phyloP scores from a whole-genome alignment of 1,140 invertebrate species.

The Pseudomyrmex pallidus region DNA sequence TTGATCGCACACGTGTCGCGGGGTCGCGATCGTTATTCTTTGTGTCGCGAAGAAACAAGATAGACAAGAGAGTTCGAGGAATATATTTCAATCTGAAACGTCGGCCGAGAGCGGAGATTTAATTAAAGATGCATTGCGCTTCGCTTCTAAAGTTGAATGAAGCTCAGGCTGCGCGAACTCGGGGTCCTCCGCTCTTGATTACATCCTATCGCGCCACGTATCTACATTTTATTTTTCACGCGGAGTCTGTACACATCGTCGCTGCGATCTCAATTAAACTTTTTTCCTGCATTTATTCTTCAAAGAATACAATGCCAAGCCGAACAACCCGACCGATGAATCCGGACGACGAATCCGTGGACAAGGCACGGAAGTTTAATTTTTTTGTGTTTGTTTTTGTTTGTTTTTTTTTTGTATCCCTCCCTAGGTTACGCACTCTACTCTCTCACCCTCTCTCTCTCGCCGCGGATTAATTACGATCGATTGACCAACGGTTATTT shows the following conservation, averaged over 20 bases:
- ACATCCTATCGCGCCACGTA: slow-evolving; percentile 51
- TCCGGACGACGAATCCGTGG: slow-evolving; percentile 11
- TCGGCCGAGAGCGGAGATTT: slow-evolving; percentile 73
- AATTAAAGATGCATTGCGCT: slow-evolving; percentile 81
- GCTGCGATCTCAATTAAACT: slow-evolving; percentile 59
- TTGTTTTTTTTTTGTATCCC: neutral
- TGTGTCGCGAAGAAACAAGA: neutral
- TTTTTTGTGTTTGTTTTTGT: slow-evolving; percentile 1
- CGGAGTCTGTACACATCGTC: neutral
- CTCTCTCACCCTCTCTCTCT: neutral
- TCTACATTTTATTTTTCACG: slow-evolving; percentile 51
- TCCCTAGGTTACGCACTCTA: slow-evolving; percentile 47
- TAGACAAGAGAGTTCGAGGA: slow-evolving; percentile 66
- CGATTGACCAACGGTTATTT: slow-evolving; percentile 47
- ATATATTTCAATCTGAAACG: slow-evolving; percentile 74
- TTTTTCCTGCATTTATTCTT: slow-evolving; percentile 24
- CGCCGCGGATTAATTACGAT: slow-evolving; percentile 58
- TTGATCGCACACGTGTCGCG: neutral
- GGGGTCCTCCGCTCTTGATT: slow-evolving; percentile 65
- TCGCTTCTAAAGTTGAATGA: slow-evolving; percentile 77
- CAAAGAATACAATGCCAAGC: neutral
- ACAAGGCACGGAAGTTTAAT: neutral
- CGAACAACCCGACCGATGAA: slow-evolving; percentile 9
- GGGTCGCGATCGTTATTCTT: neutral
- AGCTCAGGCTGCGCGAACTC: slow-evolving; percentile 56